Percentiles rank a stretch among this genome's conserved stretches.
Conservation (phyloP, 2,797 vertebrate genomes). For the Garrulus glandarius region DNA sequence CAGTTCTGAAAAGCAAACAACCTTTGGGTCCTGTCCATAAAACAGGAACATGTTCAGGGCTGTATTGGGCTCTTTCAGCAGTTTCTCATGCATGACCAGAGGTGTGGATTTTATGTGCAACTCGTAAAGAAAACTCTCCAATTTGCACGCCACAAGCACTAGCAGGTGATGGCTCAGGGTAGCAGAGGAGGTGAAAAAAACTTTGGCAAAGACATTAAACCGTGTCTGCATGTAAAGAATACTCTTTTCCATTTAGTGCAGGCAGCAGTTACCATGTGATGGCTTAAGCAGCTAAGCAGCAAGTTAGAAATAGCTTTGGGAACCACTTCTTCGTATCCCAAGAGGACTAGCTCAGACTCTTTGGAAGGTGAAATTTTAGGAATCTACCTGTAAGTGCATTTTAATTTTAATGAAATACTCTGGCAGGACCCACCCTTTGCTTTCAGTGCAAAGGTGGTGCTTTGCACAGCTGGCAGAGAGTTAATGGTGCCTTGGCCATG, state of each 20-base stretch:
- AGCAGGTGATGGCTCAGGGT: constrained; percentile 59
- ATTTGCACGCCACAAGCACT: constrained; percentile 45
- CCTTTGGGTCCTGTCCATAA: constrained; percentile 38
- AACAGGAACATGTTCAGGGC: constrained; percentile 34
- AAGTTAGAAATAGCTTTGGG: background rate
- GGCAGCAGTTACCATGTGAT: background rate
- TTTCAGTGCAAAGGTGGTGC: background rate
- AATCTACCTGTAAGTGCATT: background rate
- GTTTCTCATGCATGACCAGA: constrained; percentile 67
- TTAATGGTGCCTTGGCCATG: background rate
- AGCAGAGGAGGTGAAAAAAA: constrained; percentile 45
- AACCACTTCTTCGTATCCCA: background rate
- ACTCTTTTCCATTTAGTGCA: background rate
- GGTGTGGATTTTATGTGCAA: constrained; percentile 72
- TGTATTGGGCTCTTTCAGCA: constrained; percentile 45
- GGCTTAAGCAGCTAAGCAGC: constrained; percentile 6
- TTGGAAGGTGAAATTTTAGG: background rate
- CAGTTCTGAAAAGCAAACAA: constrained; percentile 60
- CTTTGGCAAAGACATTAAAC: constrained; percentile 52
- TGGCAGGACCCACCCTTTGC: background rate
- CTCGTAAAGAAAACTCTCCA: constrained; percentile 62
- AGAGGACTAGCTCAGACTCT: background rate
- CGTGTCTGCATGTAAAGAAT: background rate
- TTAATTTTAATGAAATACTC: background rate
- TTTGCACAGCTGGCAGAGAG: background rate